Conservation (phyloP, 2,888 invertebrate species). For the Morinoia aosen region DNA sequence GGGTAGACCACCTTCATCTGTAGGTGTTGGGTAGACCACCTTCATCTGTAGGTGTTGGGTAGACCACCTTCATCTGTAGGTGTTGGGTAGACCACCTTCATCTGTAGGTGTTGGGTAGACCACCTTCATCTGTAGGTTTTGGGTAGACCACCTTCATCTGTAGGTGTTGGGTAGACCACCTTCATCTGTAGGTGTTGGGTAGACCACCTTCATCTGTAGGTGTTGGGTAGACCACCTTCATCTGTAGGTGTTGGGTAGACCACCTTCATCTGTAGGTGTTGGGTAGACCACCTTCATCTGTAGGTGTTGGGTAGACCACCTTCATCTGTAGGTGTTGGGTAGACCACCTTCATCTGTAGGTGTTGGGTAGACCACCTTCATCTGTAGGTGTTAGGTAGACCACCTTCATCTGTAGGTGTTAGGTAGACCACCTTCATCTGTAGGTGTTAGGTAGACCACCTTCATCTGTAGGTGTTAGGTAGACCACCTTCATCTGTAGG, state of each 20-base stretch:
- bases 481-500: not conserved
- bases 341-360: not conserved
- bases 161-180: not conserved
- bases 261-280: no score
- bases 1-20: no score
- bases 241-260: no score
- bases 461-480: not conserved
- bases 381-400: no score
- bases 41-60: not conserved
- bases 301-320: not conserved
- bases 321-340: not conserved
- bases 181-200: not conserved
- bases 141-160: no score
- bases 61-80: not conserved
- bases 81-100: not conserved
- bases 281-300: no score
- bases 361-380: not conserved
- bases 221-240: not conserved
- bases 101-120: no score
- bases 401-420: no score
- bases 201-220: not conserved
- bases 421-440: no score
- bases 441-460: not conserved
- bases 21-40: not conserved
- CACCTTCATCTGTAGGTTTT: no score